Evolutionary conservation across 2,797 vertebrate genomes (phyloP).

Genomic region (Tenualosa ilisha): DNA sequence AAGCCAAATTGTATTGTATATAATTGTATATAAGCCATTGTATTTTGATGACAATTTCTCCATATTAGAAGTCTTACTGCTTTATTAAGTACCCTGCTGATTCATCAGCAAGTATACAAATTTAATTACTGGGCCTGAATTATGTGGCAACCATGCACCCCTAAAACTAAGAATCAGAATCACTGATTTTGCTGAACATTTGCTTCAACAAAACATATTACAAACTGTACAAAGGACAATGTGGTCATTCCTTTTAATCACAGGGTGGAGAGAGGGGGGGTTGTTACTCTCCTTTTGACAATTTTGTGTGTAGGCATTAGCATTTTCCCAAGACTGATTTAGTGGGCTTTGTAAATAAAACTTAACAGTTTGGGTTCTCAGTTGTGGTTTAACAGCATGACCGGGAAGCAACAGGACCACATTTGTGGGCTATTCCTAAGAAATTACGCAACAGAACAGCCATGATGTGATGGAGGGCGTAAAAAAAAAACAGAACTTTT

Average conservation of each 20-base stretch:
- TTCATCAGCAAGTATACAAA: no score
- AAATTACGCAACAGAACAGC: not conserved
- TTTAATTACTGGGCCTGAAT: no score
- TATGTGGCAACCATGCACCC: no score
- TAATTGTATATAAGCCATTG: no score
- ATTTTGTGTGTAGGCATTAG: not conserved
- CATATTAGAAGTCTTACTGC: no score
- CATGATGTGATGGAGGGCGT: not conserved
- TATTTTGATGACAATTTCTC: no score
- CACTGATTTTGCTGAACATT: not conserved
- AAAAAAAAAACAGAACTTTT: slow-evolving; percentile 11
- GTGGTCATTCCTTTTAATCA: not conserved
- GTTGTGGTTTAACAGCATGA: not conserved
- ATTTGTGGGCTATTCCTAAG: not conserved
- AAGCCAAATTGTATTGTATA: no score
- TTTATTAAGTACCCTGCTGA: no score
- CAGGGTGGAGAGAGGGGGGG: no score
- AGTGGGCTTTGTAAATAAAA: not conserved
- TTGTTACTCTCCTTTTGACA: not conserved
- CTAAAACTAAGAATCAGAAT: not conserved
- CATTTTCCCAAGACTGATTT: not conserved
- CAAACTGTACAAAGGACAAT: not conserved
- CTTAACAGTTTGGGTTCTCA: not conserved
- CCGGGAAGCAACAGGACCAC: not conserved
- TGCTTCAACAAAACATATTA: not conserved